Percentiles rank a stretch among this genome's conserved stretches.
Evolutionary conservation across 2,797 vertebrate genomes (phyloP).

Genomic region (Malacoraja senta): DNA sequence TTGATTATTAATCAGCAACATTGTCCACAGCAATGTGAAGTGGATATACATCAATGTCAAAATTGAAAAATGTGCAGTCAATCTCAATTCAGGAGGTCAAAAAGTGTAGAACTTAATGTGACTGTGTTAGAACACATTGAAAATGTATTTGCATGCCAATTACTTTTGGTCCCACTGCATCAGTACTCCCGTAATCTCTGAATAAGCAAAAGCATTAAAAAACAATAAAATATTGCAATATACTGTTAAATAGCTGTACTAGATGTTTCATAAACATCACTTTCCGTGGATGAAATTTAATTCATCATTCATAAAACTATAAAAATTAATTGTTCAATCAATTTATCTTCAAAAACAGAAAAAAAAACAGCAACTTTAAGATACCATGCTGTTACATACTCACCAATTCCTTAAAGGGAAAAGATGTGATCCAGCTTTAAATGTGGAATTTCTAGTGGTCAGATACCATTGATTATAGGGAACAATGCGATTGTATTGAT

Average conservation of each 20-base stretch:
- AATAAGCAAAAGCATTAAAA: not conserved
- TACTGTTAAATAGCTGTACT: not conserved
- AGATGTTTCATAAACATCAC: not conserved
- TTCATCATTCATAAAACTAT: not conserved
- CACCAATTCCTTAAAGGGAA: not conserved
- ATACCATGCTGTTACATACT: not conserved
- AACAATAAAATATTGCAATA: not conserved
- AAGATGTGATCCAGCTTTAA: not conserved
- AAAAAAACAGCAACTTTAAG: not conserved
- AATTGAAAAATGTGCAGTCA: not conserved
- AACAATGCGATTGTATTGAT: constrained; percentile 47
- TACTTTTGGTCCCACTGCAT: too few relatives aligned
- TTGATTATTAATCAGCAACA: not conserved
- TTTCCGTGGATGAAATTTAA: not conserved
- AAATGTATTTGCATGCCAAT: not conserved
- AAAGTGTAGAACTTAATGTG: not conserved
- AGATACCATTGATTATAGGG: constrained; percentile 47
- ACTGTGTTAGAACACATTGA: not conserved
- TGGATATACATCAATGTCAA: constrained; percentile 18
- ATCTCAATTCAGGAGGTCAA: constrained; percentile 15
- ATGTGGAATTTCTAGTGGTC: not conserved
- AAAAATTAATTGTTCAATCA: not conserved
- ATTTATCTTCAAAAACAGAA: not conserved
- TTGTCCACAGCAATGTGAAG: not conserved
- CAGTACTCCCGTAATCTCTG: not conserved